Percentiles rank a stretch among this genome's conserved stretches.
These are phyloP conservation scores for Trinorchestia longiramus DNA, from an alignment of 1,140 invertebrate genomes.

Conservation along the genomic window DNA sequence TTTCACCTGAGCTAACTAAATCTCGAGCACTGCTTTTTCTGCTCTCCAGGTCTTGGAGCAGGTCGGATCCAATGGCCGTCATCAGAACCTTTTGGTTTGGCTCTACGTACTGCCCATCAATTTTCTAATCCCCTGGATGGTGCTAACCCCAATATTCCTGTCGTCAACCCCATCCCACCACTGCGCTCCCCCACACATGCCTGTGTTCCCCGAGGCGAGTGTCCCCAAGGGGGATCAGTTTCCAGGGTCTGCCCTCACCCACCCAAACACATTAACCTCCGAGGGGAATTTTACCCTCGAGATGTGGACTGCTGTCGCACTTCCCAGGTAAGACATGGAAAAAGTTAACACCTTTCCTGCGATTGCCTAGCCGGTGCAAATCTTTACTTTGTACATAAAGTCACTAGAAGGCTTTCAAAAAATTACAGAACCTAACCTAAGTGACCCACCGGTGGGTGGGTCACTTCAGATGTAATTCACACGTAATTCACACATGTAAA, in stretches of 20 bases:
- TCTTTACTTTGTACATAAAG: too few relatives aligned
- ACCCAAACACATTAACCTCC: not conserved
- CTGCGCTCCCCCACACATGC: slow-evolving; percentile 57
- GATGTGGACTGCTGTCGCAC: slow-evolving; percentile 1
- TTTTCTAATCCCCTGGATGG: slow-evolving; percentile 64
- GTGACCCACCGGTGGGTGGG: too few relatives aligned
- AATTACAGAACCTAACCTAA: too few relatives aligned
- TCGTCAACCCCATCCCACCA: slow-evolving; percentile 60
- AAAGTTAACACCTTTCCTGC: too few relatives aligned
- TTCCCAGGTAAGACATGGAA: slow-evolving; percentile 20
- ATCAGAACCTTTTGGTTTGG: slow-evolving; percentile 61
- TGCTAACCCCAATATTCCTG: slow-evolving; percentile 62
- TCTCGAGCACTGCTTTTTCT: not conserved
- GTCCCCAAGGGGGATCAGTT: not conserved
- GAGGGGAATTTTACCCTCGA: slow-evolving; percentile 4
- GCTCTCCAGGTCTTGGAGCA: slow-evolving; percentile 56
- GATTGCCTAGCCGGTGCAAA: too few relatives aligned
- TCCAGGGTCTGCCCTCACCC: slow-evolving; percentile 2
- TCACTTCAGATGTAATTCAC: too few relatives aligned
- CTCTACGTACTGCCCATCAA: slow-evolving; percentile 63
- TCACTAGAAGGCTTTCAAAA: too few relatives aligned
- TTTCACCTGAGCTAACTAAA: not conserved
- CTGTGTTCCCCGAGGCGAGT: not conserved
- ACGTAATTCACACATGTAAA: too few relatives aligned
- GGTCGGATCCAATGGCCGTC: slow-evolving; percentile 59